Evolutionary conservation across 2,888 invertebrate genomes (phyloP).

Genomic region (Platynereis dumerilii): DNA sequence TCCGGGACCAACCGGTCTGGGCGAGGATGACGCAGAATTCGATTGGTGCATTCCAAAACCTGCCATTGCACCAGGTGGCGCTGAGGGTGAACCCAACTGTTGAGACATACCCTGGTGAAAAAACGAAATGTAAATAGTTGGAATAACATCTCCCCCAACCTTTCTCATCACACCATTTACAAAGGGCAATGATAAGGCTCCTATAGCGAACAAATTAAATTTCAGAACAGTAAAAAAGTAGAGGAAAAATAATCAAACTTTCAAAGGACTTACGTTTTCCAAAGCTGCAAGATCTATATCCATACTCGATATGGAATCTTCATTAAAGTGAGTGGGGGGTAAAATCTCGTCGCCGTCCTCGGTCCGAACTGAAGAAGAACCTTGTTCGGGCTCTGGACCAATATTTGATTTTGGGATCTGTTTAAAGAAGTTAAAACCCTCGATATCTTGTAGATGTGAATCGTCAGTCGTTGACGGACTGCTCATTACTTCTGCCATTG

Average conservation of each 20-base stretch:
- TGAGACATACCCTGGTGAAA: no score
- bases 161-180: no score
- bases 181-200: no score
- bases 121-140: no score
- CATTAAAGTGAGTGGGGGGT: conserved; percentile 60
- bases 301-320: conserved; percentile 62
- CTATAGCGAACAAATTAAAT: no score
- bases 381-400: neutral
- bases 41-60: neutral
- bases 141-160: no score
- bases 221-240: no score
- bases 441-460: conserved; percentile 31
- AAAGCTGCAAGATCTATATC: conserved; percentile 56
- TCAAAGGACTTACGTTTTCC: conserved; percentile 46
- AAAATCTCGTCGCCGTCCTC: conserved; percentile 42
- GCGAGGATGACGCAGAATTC: conserved; percentile 17
- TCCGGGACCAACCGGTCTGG: conserved; percentile 27
- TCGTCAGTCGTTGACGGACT: conserved; percentile 6
- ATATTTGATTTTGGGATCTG: conserved; percentile 27
- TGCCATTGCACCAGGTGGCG: no score
- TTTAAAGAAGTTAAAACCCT: conserved; percentile 38
- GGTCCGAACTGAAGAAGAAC: conserved; percentile 3
- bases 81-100: no score
- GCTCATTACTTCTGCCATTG: neutral
- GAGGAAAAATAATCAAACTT: no score